Percentiles rank a stretch among this genome's conserved stretches.
These are phyloP conservation scores for Paracyclopina nana DNA, from an alignment of 1,140 invertebrate genomes.

Conservation along the genomic window DNA sequence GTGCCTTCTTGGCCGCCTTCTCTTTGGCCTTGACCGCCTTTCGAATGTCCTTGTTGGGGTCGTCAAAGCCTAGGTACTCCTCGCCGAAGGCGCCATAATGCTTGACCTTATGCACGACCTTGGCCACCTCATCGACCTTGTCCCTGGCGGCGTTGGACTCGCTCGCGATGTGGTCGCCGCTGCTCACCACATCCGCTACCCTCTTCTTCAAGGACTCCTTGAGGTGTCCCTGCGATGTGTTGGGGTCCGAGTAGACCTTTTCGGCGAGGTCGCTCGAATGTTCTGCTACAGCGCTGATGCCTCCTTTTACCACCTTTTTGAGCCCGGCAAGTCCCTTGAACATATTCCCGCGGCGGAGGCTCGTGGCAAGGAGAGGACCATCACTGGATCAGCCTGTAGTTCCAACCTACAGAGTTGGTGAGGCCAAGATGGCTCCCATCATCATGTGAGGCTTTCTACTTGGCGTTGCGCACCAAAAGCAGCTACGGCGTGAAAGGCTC, in stretches of 20 bases:
- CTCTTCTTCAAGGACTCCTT: slow-evolving; percentile 6
- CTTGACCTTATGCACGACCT: slow-evolving; percentile 12
- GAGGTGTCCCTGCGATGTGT: background rate
- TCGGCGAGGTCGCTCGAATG: slow-evolving; percentile 2
- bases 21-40: slow-evolving; percentile 16
- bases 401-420: no score
- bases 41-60: slow-evolving; percentile 12
- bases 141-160: slow-evolving; percentile 8
- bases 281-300: slow-evolving; percentile 12
- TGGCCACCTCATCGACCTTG: slow-evolving; percentile 3
- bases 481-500: no score
- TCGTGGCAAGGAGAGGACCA: no score
- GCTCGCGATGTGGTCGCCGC: background rate
- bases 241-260: background rate
- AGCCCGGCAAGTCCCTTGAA: slow-evolving; percentile 15
- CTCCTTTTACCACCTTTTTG: slow-evolving; percentile 17
- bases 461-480: no score
- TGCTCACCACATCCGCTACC: background rate
- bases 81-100: slow-evolving; percentile 15
- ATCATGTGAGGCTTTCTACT: no score
- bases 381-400: no score
- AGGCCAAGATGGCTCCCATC: no score
- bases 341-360: no score
- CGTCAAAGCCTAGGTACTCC: slow-evolving; percentile 10
- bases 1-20: slow-evolving; percentile 16